A percentile compares a stretch with the other conserved stretches of the same genome.
Conservation (phyloP, 2,113 vertebrate species). For the Potamarius usumacintae region DNA sequence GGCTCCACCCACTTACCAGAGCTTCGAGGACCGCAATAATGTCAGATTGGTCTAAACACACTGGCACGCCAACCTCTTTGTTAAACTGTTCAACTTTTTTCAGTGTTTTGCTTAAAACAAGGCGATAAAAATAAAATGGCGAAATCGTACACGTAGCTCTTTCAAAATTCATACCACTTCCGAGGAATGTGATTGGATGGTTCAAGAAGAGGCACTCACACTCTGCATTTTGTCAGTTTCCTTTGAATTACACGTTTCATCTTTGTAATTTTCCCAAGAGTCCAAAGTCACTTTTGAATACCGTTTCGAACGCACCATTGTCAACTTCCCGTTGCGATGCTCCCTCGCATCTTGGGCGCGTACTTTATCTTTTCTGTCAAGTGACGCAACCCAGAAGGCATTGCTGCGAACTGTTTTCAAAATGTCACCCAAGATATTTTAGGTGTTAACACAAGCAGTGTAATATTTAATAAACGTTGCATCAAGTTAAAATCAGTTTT, state of each 20-base stretch:
- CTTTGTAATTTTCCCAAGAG: background rate
- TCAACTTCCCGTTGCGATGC: background rate
- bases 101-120: background rate
- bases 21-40: background rate
- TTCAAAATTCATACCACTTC: background rate
- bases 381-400: background rate
- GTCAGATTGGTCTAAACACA: background rate
- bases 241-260: background rate
- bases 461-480: background rate
- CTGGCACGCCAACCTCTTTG: background rate
- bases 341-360: background rate
- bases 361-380: background rate
- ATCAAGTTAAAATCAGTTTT: background rate
- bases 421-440: background rate
- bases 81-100: background rate
- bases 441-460: background rate
- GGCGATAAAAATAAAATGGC: too few relatives aligned
- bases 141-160: constrained; percentile 23
- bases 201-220: background rate
- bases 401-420: background rate
- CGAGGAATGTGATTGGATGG: background rate
- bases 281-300: background rate
- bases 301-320: background rate
- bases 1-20: background rate
- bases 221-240: background rate